A percentile compares a stretch with the other conserved stretches of the same genome.
These are phyloP conservation scores for Lagodon rhomboides DNA, from an alignment of 2,797 vertebrate species.

Conservation along the genomic window DNA sequence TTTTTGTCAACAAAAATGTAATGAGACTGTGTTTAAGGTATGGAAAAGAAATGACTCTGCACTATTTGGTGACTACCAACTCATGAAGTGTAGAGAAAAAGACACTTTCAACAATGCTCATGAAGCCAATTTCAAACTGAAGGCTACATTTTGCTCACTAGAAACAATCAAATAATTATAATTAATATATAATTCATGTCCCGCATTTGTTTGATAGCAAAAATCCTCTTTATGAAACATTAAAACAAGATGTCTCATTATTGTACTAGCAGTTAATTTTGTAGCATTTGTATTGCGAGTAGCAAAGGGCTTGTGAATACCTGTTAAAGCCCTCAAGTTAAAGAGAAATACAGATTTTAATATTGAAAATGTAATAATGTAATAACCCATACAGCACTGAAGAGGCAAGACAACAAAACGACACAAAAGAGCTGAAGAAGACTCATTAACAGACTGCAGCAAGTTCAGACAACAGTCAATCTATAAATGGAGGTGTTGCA, in stretches of 20 bases:
- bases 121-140: background rate
- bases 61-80: background rate
- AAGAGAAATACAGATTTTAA: constrained; percentile 19
- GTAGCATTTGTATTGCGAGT: constrained; percentile 23
- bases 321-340: constrained; percentile 10
- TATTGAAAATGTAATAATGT: constrained; percentile 24
- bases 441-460: constrained; percentile 29
- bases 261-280: constrained; percentile 17
- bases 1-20: background rate
- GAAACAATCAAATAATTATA: background rate
- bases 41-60: background rate
- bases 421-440: background rate
- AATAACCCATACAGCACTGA: background rate
- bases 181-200: too few relatives aligned
- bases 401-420: background rate
- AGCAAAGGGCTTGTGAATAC: background rate
- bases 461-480: constrained; percentile 11
- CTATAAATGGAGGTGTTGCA: constrained; percentile 42
- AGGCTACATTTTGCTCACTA: background rate
- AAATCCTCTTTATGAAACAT: constrained; percentile 11
- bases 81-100: background rate
- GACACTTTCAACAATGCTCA: background rate
- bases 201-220: background rate
- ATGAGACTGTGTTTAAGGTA: background rate
- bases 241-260: background rate